Evolutionary conservation across 2,113 vertebrate genomes (phyloP), one percentile per base, ranked within the genome.

Genomic region (Suncus etruscus): DNA sequence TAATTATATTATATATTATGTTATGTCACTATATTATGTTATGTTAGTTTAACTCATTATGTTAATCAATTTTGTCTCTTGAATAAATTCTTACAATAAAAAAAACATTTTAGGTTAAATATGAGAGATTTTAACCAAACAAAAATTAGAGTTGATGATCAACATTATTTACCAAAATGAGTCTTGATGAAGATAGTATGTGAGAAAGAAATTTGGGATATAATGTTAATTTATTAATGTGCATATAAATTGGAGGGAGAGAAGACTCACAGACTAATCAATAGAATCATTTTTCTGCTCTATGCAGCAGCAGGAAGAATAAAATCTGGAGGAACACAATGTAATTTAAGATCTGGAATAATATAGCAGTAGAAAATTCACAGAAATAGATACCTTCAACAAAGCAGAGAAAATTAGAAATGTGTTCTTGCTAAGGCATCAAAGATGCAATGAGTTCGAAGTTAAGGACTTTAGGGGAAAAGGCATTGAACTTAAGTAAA

Each of bases 311-410:
- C 66, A 92, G 50, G 82, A 90, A 87, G 70, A 78, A 94, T n/a
- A 66, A 92, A 69, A 39, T 75, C 75, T n/a, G 27, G 48, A 8
- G 72, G 24, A 45, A 39, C 0, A 1, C 83, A 45, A 27, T 70
- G 47, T 84, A 74, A 94, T 68, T 92, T 77, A 86, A 93, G 84
- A 95, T 83, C 20, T 68, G 18, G 61, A 88, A 91, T 91, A 88
- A 86, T 68, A 94, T 2, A 83, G 72, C 61, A 61, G 72, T 61
- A 61, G 27, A 79, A 68, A 83, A 89, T 31, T 91, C 66, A 63
- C 31, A 85, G 50, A 48, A 84, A 91, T 48, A 82, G 54, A 73
- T 93, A 31, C 15, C 81, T 92, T 73, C 47, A 83, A 81, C 18
- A 75, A 78, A 7, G 54, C 24, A 94, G 32, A 84, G 54, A 85